A percentile compares a stretch with the other conserved stretches of the same genome.
Evolutionary conservation across 2,888 invertebrate genomes (phyloP).

Genomic region (Lepas anatifera): DNA sequence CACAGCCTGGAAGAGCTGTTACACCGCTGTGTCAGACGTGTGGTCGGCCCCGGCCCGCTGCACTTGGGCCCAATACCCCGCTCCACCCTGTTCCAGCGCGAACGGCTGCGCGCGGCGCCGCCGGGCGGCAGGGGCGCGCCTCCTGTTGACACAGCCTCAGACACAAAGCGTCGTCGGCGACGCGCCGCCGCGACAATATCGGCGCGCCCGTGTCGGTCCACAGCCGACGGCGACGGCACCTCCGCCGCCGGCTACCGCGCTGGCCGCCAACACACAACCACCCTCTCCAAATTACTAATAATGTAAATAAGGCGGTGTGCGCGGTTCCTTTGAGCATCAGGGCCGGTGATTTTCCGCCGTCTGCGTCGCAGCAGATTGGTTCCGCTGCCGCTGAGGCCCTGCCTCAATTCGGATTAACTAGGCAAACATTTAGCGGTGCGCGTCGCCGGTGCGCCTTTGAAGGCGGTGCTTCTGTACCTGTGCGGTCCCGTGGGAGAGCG

Average conservation of each 20-base stretch:
- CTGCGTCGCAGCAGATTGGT: background rate
- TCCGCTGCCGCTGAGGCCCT: background rate
- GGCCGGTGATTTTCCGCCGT: background rate
- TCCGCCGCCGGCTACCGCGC: background rate
- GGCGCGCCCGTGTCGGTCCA: background rate
- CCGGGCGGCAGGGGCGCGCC: background rate
- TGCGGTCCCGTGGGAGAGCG: background rate
- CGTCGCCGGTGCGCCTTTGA: background rate
- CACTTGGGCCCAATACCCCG: background rate
- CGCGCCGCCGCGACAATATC: background rate
- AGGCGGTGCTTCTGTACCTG: background rate
- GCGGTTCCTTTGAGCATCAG: background rate
- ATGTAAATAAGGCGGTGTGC: background rate
- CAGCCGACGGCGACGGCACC: background rate
- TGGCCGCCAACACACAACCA: background rate
- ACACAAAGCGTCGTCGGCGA: background rate
- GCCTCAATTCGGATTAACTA: constrained; percentile 2
- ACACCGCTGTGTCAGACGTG: too few species aligned
- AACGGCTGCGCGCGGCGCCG: background rate
- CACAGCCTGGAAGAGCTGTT: too few species aligned
- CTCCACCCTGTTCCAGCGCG: background rate
- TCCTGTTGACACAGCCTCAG: background rate
- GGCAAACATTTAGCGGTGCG: background rate
- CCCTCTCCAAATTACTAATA: constrained; percentile 9
- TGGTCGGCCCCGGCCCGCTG: too few species aligned